Evolutionary conservation across 2,888 invertebrate genomes (phyloP), one percentile per base, ranked within the genome.

Genomic region (Agonopterix alstromeriana): DNA sequence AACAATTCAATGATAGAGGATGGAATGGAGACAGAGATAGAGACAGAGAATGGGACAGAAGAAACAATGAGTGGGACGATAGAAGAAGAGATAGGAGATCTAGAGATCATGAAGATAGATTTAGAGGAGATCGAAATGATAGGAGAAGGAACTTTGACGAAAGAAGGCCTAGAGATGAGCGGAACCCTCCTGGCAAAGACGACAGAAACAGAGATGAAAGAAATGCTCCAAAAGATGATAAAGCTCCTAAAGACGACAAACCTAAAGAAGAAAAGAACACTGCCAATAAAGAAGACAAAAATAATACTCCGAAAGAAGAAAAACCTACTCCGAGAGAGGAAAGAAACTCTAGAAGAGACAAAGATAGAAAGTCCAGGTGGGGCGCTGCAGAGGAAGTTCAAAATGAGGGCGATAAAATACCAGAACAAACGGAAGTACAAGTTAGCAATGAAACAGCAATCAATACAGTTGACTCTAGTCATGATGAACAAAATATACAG

Each of bases 301-400:
- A 35, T 36, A 42, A 2, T 17, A 14, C 45, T 35, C 45, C 8
- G 27, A 27, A 48, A 4, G 45, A 46, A n/a, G 42, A 43, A 35
- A 44, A n/a, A 10, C 45, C 36, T 35, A 46, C 8, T 17, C 47
- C 55, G 36, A 56, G 63, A 38, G 69, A 70, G 10, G 70, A 71
- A 35, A 61, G 69, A 42, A 64, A 55, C 48, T 50, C 62, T 12
- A 66, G 73, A 42, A 67, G 77, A 46, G 83, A 84, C 10, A 82
- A 76, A 54, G 87, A 87, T 50, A 74, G 87, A 35, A 87, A 84
- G 49, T 87, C 87, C 1, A 68, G 87, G 36, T 87, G 87, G 87
- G 87, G 87, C 0, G 83, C 81, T 1, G 76, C 82, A 0, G 82
- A 82, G 2, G 82, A 81, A 43, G 41, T 44, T 17, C 52, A 51